These are phyloP conservation scores for Xylophagus ater DNA, from an alignment of 2,888 invertebrate genomes.

Conservation along the genomic window DNA sequence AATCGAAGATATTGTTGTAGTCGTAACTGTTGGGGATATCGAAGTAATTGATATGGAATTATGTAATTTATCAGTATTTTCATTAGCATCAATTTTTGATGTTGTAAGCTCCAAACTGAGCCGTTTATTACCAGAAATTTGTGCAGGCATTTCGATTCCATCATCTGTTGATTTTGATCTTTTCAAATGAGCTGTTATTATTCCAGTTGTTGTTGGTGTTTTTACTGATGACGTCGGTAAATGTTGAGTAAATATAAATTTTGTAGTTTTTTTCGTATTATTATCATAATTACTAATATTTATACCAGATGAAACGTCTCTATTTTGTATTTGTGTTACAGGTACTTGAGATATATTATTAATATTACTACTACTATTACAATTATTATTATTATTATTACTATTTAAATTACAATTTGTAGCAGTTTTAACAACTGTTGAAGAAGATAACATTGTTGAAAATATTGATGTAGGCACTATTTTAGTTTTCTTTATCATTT, in stretches of 20 bases:
- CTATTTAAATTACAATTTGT: no score
- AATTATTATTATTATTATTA: no score
- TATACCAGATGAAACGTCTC: no score
- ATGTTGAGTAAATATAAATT: conserved; percentile 26
- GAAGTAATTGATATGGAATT: conserved; percentile 17
- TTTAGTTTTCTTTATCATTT: conserved; percentile 8
- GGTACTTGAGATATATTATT: no score
- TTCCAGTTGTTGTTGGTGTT: conserved; percentile 35
- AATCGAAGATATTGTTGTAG: neutral
- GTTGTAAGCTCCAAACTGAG: conserved; percentile 46
- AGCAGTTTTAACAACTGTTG: conserved; percentile 21
- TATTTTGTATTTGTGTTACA: no score
- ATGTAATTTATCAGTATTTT: conserved; percentile 41
- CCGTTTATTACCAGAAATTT: conserved; percentile 43
- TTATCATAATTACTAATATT: no score
- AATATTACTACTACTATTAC: no score
- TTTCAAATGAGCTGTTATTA: conserved; percentile 41
- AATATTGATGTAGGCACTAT: conserved; percentile 11
- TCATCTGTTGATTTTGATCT: conserved; percentile 48
- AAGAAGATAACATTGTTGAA: conserved; percentile 12
- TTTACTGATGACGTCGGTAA: conserved; percentile 32
- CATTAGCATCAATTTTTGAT: conserved; percentile 44
- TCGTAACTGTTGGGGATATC: conserved; percentile 1
- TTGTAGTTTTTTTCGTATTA: conserved; percentile 13
- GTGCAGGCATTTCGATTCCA: conserved; percentile 39